phyloP scores from a whole-genome alignment of 2,888 invertebrate species.

The Lasioglossum villosulum region DNA sequence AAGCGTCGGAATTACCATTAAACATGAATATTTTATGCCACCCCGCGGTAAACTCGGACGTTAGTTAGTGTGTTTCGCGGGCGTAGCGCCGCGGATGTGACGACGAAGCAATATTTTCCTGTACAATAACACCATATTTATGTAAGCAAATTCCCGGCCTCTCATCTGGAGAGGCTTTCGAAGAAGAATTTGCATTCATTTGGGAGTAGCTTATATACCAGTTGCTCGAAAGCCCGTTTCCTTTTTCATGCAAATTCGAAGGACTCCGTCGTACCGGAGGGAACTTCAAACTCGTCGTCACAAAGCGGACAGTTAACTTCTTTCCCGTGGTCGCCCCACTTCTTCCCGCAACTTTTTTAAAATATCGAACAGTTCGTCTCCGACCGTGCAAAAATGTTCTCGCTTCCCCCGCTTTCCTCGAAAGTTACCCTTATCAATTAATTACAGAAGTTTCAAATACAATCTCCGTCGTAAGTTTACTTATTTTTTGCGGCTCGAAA shows the following conservation, averaged over 20 bases:
- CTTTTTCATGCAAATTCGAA: conserved; percentile 79
- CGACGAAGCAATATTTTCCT: conserved; percentile 66
- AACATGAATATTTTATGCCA: conserved; percentile 66
- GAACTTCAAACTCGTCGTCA: conserved; percentile 57
- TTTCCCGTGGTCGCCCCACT: conserved; percentile 46
- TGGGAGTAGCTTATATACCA: conserved; percentile 74
- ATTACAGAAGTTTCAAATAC: neutral
- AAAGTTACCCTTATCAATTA: conserved; percentile 9
- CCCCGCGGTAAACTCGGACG: conserved; percentile 48
- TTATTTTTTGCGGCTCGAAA: neutral
- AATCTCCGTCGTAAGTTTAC: neutral
- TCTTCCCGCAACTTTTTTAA: conserved; percentile 46
- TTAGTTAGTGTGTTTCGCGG: conserved; percentile 56
- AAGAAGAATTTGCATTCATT: conserved; percentile 80
- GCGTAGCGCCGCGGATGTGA: conserved; percentile 38
- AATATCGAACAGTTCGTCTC: conserved; percentile 40
- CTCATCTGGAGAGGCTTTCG: conserved; percentile 71
- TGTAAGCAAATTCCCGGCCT: conserved; percentile 76
- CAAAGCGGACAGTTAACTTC: conserved; percentile 70
- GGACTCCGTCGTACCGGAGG: conserved; percentile 60
- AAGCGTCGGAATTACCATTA: conserved; percentile 56
- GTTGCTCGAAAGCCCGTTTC: conserved; percentile 71
- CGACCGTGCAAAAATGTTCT: neutral
- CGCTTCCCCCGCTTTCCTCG: neutral
- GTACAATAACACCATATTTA: conserved; percentile 75